Evolutionary conservation across 2,888 invertebrate genomes (phyloP).

Genomic region (Troglohyphantes excavatus): DNA sequence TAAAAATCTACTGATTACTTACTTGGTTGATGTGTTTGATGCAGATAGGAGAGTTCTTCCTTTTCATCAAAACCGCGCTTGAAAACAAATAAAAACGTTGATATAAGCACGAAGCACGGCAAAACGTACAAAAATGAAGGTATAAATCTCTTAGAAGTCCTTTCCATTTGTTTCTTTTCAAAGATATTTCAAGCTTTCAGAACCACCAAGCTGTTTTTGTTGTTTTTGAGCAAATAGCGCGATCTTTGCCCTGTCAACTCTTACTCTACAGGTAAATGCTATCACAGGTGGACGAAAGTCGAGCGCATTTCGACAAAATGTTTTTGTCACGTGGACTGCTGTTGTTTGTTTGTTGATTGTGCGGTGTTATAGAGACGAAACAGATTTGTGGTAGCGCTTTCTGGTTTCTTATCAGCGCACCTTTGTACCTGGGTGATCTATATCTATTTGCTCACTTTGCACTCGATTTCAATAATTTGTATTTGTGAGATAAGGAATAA

Average conservation of each 20-base stretch:
- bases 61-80: background rate
- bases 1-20: too few relatives aligned
- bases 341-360: background rate
- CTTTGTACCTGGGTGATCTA: background rate
- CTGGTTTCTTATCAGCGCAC: background rate
- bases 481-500: too few relatives aligned
- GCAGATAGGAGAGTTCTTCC: background rate
- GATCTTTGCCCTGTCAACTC: too few relatives aligned
- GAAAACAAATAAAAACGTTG: background rate
- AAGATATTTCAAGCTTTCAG: too few relatives aligned
- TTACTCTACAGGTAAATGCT: background rate
- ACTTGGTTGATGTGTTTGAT: constrained; percentile 16
- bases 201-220: too few relatives aligned
- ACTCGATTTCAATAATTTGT: too few relatives aligned
- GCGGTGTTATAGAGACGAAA: constrained; percentile 9
- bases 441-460: too few relatives aligned
- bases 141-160: background rate
- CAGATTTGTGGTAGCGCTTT: background rate
- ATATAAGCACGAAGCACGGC: constrained; percentile 38
- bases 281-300: too few relatives aligned
- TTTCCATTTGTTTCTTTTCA: constrained; percentile 11
- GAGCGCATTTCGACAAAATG: too few relatives aligned
- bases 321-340: too few relatives aligned
- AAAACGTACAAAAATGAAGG: constrained; percentile 10
- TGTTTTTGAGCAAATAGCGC: too few relatives aligned